Conservation (phyloP, 2,113 vertebrate species). For the Neofelis nebulosa region DNA sequence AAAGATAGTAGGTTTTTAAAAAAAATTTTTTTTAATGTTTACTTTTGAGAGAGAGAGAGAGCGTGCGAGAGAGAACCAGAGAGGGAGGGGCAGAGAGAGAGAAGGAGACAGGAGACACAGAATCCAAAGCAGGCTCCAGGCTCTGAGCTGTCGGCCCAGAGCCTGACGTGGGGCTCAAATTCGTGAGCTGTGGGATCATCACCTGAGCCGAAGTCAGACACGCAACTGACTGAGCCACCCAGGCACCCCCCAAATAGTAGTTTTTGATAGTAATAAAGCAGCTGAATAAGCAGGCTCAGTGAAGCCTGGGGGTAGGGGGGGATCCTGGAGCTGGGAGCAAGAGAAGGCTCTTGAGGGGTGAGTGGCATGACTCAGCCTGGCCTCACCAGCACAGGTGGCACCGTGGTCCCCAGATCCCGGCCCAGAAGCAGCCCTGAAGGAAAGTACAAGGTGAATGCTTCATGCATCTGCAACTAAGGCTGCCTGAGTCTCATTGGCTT, state of each 20-base stretch:
- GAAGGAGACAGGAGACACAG: too few relatives aligned
- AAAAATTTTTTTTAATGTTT: too few relatives aligned
- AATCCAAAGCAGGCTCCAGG: too few relatives aligned
- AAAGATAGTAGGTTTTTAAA: background rate
- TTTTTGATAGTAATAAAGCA: background rate
- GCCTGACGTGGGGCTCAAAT: too few relatives aligned
- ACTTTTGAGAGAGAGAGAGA: too few relatives aligned
- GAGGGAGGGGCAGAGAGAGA: too few relatives aligned
- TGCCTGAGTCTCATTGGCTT: background rate
- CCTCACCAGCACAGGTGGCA: fast-evolving
- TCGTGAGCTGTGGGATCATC: too few relatives aligned
- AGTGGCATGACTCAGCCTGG: background rate
- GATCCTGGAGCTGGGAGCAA: background rate
- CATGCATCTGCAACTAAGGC: background rate
- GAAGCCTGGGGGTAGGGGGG: background rate
- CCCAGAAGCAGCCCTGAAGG: background rate
- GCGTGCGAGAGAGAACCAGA: too few relatives aligned
- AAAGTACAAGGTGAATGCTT: background rate
- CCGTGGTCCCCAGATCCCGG: background rate
- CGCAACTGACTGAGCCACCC: too few relatives aligned
- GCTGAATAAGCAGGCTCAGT: background rate
- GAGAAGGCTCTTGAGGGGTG: background rate
- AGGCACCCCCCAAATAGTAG: background rate
- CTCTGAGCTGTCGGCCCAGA: too few relatives aligned
- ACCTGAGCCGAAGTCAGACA: too few relatives aligned